Percentiles rank a stretch among this genome's conserved stretches.
These are phyloP conservation scores for Nylanderia fulva DNA, from an alignment of 1,140 invertebrate species.

Conservation along the genomic window DNA sequence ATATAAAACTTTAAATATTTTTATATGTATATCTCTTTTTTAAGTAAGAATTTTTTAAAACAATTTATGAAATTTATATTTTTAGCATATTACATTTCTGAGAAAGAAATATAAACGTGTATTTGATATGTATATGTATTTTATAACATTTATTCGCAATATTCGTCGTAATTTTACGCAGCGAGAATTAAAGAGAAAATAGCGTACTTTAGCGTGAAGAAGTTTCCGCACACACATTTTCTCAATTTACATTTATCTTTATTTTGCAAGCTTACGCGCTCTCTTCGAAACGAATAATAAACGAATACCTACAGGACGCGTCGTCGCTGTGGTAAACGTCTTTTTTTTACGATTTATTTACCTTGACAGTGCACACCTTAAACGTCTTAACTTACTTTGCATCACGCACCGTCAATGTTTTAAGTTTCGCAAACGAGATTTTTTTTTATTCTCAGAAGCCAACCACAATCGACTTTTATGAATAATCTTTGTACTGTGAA, in stretches of 20 bases:
- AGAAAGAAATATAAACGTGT: not conserved
- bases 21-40: not conserved
- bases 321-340: conserved; percentile 14
- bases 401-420: conserved; percentile 21
- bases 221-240: conserved; percentile 27
- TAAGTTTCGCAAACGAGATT: conserved; percentile 46
- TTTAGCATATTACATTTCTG: not conserved
- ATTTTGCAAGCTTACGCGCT: conserved; percentile 37
- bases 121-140: not conserved
- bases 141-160: conserved; percentile 8
- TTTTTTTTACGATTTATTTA: conserved; percentile 51
- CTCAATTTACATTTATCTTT: conserved; percentile 63
- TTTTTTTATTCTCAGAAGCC: conserved; percentile 32
- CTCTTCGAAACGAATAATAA: conserved; percentile 50
- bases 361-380: conserved; percentile 46
- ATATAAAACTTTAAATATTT: not conserved
- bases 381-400: conserved; percentile 34
- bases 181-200: conserved; percentile 38
- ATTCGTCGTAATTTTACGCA: conserved; percentile 23
- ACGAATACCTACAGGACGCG: conserved; percentile 31
- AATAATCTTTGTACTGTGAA: conserved; percentile 37
- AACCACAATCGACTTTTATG: conserved; percentile 34
- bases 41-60: not conserved
- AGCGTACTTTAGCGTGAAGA: conserved; percentile 39
- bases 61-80: not conserved